Evolutionary conservation across 2,113 vertebrate genomes (phyloP).

Genomic region (Pachypanchax playfairii): DNA sequence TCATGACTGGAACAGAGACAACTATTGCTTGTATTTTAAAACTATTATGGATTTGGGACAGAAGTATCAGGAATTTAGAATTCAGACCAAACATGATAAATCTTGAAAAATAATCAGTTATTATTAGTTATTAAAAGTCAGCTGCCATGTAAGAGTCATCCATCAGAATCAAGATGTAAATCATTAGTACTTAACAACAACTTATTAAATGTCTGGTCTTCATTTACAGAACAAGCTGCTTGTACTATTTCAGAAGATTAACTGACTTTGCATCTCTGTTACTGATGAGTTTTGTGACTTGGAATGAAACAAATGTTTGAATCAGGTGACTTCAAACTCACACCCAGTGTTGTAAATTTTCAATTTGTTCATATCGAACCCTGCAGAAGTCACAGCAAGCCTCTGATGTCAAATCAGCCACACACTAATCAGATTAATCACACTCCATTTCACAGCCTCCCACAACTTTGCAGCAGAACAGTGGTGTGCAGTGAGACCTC

Average conservation of each 20-base stretch:
- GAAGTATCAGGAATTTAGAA: too few relatives aligned
- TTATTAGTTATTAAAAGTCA: too few relatives aligned
- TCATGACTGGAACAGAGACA: too few relatives aligned
- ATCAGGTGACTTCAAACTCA: constrained; percentile 13
- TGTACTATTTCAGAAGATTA: constrained; percentile 60
- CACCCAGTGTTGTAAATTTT: constrained; percentile 1
- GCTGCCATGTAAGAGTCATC: too few relatives aligned
- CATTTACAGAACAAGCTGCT: not conserved
- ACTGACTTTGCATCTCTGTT: constrained; percentile 60
- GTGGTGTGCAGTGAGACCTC: constrained; percentile 33
- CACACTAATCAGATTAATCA: constrained; percentile 67
- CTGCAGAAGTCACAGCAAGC: constrained; percentile 29
- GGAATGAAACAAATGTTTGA: constrained; percentile 12
- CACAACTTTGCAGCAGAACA: constrained; percentile 48
- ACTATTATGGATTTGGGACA: too few relatives aligned
- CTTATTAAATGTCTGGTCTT: not conserved
- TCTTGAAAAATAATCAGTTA: too few relatives aligned
- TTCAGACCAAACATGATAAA: too few relatives aligned
- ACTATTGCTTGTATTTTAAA: too few relatives aligned
- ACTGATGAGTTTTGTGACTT: constrained; percentile 51
- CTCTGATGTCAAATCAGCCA: constrained; percentile 65
- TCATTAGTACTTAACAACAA: not conserved
- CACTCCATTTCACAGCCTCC: constrained; percentile 70
- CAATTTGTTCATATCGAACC: constrained; percentile 30
- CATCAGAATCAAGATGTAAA: too few relatives aligned